These are phyloP conservation scores for Stegodyphus dumicola DNA, from an alignment of 1,140 invertebrate genomes.

Conservation along the genomic window DNA sequence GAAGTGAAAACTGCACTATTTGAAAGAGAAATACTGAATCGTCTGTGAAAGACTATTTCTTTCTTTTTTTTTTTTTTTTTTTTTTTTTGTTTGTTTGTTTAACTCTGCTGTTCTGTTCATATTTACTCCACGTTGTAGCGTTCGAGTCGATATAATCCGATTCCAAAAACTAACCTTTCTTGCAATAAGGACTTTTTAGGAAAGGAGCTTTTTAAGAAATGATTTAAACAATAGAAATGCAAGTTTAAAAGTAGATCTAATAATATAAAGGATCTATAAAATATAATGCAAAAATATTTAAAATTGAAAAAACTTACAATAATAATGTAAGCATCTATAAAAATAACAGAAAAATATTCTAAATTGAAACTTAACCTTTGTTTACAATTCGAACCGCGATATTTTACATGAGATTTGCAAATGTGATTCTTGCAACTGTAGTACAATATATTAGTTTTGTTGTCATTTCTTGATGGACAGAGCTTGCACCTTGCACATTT, in stretches of 20 bases:
- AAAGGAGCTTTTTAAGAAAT: not conserved
- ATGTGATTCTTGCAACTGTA: conserved; percentile 9
- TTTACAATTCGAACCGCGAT: not conserved
- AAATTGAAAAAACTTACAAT: not conserved
- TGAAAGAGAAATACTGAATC: no score
- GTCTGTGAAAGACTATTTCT: no score
- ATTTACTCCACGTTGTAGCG: not conserved
- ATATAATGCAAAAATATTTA: not conserved
- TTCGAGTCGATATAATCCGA: not conserved
- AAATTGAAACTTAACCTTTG: not conserved
- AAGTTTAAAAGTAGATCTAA: not conserved
- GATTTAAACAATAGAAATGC: not conserved
- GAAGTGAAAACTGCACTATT: no score
- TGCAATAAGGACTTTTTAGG: not conserved
- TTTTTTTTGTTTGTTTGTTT: no score
- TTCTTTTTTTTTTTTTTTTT: no score
- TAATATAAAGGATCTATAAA: not conserved
- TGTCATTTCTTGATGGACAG: not conserved
- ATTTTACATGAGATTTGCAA: conserved; percentile 2
- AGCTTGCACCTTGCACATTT: conserved; percentile 14
- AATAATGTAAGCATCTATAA: not conserved
- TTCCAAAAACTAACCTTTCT: not conserved
- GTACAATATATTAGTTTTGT: not conserved
- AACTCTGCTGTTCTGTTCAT: not conserved
- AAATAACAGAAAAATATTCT: not conserved